Evolutionary conservation across 2,888 invertebrate genomes (phyloP).

Genomic region (Parnassius glacialis): DNA sequence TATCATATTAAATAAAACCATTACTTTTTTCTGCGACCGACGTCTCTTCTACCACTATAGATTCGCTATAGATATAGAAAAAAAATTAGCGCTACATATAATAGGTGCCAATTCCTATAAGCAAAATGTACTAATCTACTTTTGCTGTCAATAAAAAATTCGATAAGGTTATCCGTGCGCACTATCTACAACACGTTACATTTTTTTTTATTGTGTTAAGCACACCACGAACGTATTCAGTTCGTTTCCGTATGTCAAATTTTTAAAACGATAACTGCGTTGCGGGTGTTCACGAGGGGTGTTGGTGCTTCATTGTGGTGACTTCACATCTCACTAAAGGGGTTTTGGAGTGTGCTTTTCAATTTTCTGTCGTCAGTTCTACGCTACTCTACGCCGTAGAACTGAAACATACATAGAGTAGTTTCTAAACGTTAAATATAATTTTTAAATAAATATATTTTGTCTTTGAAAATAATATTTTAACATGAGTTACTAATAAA

Average conservation of each 20-base stretch:
- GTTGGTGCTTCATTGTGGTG: conserved; percentile 59
- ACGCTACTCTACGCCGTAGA: conserved; percentile 26
- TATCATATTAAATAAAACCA: too few relatives aligned
- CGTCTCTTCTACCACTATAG: too few relatives aligned
- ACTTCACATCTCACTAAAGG: conserved; percentile 72
- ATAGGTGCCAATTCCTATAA: too few relatives aligned
- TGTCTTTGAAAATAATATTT: too few relatives aligned
- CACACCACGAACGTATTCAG: conserved; percentile 34
- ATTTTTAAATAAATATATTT: not conserved
- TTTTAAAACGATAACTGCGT: conserved; percentile 40
- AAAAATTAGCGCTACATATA: too few relatives aligned
- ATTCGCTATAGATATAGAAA: too few relatives aligned
- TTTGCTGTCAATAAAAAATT: not conserved
- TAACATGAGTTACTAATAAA: too few relatives aligned
- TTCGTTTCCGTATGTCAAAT: conserved; percentile 43
- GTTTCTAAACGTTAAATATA: not conserved
- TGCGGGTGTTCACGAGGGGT: conserved; percentile 38
- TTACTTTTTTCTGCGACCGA: too few relatives aligned
- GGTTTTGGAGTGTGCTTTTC: conserved; percentile 78
- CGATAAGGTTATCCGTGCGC: not conserved
- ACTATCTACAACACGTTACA: not conserved
- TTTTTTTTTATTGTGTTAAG: conserved; percentile 18
- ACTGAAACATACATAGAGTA: conserved; percentile 38
- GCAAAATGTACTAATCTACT: conserved; percentile 15
- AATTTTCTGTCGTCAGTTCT: conserved; percentile 60